Base-by-base conservation (phyloP, 2,888 invertebrate species). In the Apeira syringaria region DNA sequence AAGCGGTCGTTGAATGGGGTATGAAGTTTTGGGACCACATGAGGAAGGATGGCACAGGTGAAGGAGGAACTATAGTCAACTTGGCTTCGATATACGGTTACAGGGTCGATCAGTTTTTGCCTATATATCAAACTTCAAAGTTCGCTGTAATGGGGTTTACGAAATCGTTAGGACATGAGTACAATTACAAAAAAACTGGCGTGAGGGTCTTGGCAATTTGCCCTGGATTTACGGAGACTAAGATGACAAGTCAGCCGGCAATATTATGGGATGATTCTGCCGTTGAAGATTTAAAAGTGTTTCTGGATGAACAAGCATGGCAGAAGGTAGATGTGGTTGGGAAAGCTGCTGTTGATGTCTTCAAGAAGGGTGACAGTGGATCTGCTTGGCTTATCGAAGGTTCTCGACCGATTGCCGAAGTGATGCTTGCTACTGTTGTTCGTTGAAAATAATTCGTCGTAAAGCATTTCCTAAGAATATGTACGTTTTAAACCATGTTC, bases 11-110 rank as follows among this genome's bases (percentile, higher is more conserved):
- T 4, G 68, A 69, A 29, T 79, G 91, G 54, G 85, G 86, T 0
- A 54, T 91, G 10, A 78, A 92, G 26, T 92, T 88, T 26, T 79
- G 92, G 63, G 80, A 92, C 47, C 82, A 90, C 61, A 91, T 92
- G 91, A 80, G 91, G 12, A 84, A 72, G 25, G 84, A 91, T 51
- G 84, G 80, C 34, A 83, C 87, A 1, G 91, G 91, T 0, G 69
- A 76, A 28, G 93, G 94, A 1, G 93, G 93, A 0, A 86, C 90
- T 0, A 89, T 94, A 30, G 80, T 94, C n/a, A 94, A 94, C 64
- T 77, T 93, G 20, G 85, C 92, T 0, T 93, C 93, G 0, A 89
- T 92, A 10, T 87, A 91, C 47, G 93, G 93, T 0, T 79, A 87
- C 28, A 77, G 81, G 55, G 71, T 90, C 1, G 74, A 87, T 17